Base-by-base conservation (phyloP, 2,888 invertebrate species). In the Heliconius ethilla region DNA sequence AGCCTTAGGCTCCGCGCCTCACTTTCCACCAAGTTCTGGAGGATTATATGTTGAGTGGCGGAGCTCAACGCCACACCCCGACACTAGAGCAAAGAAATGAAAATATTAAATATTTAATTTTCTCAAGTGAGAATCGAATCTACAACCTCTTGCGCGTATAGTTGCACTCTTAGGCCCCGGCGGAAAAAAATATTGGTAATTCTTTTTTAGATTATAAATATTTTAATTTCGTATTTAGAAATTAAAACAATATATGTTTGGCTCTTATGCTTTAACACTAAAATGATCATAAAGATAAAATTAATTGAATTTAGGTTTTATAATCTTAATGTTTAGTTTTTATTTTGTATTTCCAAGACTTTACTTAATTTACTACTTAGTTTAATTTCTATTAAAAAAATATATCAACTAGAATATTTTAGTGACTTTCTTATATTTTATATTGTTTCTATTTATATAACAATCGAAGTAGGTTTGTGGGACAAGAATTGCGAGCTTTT, bases 401-500 rank as follows among this genome's bases (percentile, higher is more conserved):
- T 22, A n/a, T 22, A 29, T 51, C 2, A 27, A 59, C 13, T 62
- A n/a, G 7, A 37, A 37, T 9, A 37, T 55, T 25, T 33, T 63
- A 40, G 33, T 27, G 10, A 2, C 11, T 37, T 59, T 72, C 22
- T 33, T 33, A 29, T 73, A 33, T 15, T 62, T 59, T 25, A 33
- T 62, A n/a, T 25, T 11, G 27, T n/a, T 55, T n/a, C 25, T 33
- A 70, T 33, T 25, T 51, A 76, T 25, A 29, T 66, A 72, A 72
- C 33, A 65, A 65, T 7, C 22, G 33, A 29, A 76, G 70, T 65
- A 66, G 65, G 66, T 72, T 72, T 51, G 2, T 65, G 22, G 55
- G 3, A 51, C 72, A 55, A 15, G 29, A 66, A 73, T 15, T 27
- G 55, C 27, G 45, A 73, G 27, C 77, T 73, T 77, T 77, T 73